phyloP scores from a whole-genome alignment of 2,888 invertebrate genomes.

The Sphinx pinastri region DNA sequence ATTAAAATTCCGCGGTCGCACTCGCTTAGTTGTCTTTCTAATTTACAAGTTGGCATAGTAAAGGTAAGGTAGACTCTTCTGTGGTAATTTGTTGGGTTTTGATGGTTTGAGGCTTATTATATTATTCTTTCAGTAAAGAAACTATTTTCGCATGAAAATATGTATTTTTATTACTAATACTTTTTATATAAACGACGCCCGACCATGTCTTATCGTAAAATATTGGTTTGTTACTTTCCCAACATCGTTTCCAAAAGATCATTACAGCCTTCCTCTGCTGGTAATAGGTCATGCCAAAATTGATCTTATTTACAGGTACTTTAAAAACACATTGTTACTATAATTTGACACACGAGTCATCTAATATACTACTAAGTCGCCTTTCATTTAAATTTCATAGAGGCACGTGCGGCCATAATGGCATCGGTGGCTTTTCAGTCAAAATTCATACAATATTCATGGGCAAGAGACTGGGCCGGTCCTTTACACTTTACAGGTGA shows the following conservation, averaged over 20 bases:
- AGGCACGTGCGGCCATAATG: constrained; percentile 20
- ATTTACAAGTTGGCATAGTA: neutral
- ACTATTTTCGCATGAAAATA: too few relatives aligned
- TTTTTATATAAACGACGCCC: too few relatives aligned
- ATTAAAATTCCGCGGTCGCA: neutral
- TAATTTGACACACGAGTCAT: constrained; percentile 7
- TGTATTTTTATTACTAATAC: too few relatives aligned
- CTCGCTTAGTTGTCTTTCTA: neutral
- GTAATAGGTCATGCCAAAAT: neutral
- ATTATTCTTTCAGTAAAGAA: too few relatives aligned
- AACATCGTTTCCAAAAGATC: too few relatives aligned
- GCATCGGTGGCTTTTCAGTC: constrained; percentile 24
- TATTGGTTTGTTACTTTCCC: too few relatives aligned
- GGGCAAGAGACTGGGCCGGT: constrained; percentile 7
- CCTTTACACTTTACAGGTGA: constrained; percentile 21
- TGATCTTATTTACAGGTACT: neutral
- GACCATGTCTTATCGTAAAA: too few relatives aligned
- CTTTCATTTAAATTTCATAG: constrained; percentile 27
- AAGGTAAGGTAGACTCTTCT: neutral
- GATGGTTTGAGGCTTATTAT: too few relatives aligned
- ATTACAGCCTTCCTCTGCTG: too few relatives aligned
- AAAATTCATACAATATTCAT: constrained; percentile 26
- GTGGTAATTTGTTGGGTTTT: neutral
- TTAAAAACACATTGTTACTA: neutral
- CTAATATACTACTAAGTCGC: constrained; percentile 3